Evolutionary conservation across 2,797 vertebrate species (phyloP), one percentile per base, ranked within the genome.

Genomic region (Pseudochromis fuscus): DNA sequence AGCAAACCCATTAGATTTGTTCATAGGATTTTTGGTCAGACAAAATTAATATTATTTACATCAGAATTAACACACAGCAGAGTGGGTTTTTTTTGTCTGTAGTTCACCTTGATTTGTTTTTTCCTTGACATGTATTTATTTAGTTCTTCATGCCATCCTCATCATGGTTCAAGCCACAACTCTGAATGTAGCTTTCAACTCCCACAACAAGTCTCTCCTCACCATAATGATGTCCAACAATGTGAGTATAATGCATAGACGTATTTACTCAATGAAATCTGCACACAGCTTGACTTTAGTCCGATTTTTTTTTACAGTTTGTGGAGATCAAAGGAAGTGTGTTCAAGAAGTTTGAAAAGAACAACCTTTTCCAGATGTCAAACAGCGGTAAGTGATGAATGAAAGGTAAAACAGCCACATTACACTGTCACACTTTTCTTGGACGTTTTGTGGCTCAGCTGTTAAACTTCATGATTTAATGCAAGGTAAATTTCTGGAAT

Each of bases 191-290:
- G 97, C 97, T 78, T 98, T 99, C 92, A 99, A 99, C 88, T 99
- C 97, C 0, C 97, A 99, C 91, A 99, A 98, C 90, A 99, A 99
- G 89, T 98, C 97, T 9, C 90, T 99, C 82, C 97, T 99, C 61
- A 99, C 97, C 77, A 98, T 99, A 87, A 98, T 99, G 97, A 97
- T 99, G 97, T 99, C 97, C 62, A 98, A 97, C 91, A 99, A 99
- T 31, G 97, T 98, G 78, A 96, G 97, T 95, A 3, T n/a, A 21
- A 7, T 8, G 40, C 30, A 52, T 15, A 52, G 10, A 7, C 5
- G 4, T 30, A 6, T 3, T 4, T 11, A 35, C 25, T 40, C 37
- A 40, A n/a, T 16, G 7, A 18, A 40, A 40, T 6, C 2, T 23
- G 1, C 4, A 3, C 6, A 4, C 50, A 59, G 25, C 16, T 18